Evolutionary conservation across 2,113 vertebrate genomes (phyloP), one percentile per base, ranked within the genome.

Genomic region (Erythrolamprus reginae): DNA sequence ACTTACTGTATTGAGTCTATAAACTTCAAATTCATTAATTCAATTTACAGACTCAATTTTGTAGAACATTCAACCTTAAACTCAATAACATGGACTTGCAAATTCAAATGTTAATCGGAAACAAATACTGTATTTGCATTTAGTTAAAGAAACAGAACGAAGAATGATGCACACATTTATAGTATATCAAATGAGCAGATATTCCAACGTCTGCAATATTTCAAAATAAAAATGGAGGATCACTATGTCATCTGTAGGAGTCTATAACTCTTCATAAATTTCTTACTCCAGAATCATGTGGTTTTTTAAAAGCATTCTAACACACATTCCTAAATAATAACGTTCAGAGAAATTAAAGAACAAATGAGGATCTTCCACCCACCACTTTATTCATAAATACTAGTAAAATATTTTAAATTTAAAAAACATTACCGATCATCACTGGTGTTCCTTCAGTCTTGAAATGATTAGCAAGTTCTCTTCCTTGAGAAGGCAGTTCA

Each of bases 381-480:
- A 77, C 33, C 65, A 77, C n/a, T 77, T 47, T 47, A 52, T 53
- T 77, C 10, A 83, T 88, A 51, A 84, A 91, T 17, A 1, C 5
- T 56, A 70, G 24, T 45, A 61, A 24, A 51, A 84, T 51, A 88
- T 83, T 88, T 61, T 10, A n/a, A 42, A 86, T 26, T 26, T n/a
- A 3, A 17, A 47, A 38, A 87, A 38, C 42, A 98, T 97, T 96
- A 99, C 99, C 99, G 10, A 99, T 98, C 99, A 99, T 99, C 45
- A 99, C 9, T 4, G 99, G 99, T 26, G 98, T 99, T 92, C 99
- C 99, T 93, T 98, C 98, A 45, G 93, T 98, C 56, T 98, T 96
- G 95, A 99, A 99, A 93, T 99, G 99, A 96, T 97, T 97, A 33
- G 98, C 97, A 95, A 99, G 98, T 93, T 98, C 98, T 96, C 99